Percentiles rank a stretch among this genome's conserved stretches.
These are phyloP conservation scores for Melanostoma scalare DNA, from an alignment of 2,888 invertebrate genomes.

Conservation along the genomic window DNA sequence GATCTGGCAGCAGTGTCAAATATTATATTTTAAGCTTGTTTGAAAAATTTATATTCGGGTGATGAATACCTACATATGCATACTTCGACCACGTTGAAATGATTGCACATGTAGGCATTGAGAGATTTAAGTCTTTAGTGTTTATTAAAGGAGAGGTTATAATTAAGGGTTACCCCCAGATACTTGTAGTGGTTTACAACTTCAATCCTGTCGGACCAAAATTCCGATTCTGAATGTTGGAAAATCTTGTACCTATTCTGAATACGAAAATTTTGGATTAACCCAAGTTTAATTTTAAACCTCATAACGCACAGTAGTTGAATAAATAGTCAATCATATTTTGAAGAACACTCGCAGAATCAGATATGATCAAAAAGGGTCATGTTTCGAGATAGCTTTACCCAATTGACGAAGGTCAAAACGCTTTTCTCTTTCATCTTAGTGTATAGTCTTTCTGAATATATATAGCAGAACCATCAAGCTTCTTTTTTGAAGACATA, in stretches of 20 bases:
- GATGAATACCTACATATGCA: no score
- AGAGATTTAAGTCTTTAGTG: background rate
- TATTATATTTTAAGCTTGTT: no score
- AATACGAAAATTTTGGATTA: background rate
- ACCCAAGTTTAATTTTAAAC: background rate
- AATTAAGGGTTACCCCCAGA: background rate
- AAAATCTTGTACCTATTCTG: background rate
- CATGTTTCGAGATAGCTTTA: no score
- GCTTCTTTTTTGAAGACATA: no score
- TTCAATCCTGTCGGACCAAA: background rate
- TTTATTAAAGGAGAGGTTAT: conserved; percentile 4
- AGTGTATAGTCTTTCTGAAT: no score
- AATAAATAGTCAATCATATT: background rate
- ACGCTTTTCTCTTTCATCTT: no score
- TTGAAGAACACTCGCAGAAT: background rate
- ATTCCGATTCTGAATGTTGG: background rate
- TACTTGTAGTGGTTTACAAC: conserved; percentile 6
- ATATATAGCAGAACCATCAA: no score
- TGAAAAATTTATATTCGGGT: background rate
- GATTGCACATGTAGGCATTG: background rate
- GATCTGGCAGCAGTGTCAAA: no score
- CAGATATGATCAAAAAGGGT: no score
- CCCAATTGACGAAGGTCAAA: no score
- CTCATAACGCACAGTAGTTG: background rate
- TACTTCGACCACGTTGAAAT: conserved; percentile 8